A percentile compares a stretch with the other conserved stretches of the same genome.
phyloP scores from a whole-genome alignment of 2,888 invertebrate species.

The Leptothorax acervorum region DNA sequence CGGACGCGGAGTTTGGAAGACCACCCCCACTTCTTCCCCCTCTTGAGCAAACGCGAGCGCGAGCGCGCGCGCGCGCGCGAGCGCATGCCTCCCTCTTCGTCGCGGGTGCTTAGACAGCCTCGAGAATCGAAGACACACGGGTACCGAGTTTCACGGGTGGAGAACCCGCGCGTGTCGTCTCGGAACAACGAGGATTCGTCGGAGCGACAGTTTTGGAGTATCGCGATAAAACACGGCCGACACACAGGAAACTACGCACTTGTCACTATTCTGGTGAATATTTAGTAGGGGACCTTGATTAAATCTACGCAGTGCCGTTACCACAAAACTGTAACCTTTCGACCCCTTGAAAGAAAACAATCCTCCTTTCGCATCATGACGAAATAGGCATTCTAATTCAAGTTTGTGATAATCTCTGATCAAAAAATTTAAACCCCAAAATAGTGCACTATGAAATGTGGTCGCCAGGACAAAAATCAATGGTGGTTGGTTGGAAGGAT shows the following conservation, averaged over 20 bases:
- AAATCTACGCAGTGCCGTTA: conserved; percentile 18
- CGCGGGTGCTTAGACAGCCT: conserved; percentile 54
- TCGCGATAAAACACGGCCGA: conserved; percentile 15
- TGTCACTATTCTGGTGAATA: conserved; percentile 8
- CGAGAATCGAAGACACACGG: conserved; percentile 62
- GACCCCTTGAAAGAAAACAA: neutral
- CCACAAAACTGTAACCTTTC: neutral
- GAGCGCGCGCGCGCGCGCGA: conserved; percentile 30
- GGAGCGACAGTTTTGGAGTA: conserved; percentile 35
- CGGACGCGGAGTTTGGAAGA: conserved; percentile 64
- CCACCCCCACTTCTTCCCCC: conserved; percentile 73
- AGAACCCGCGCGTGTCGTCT: conserved; percentile 69
- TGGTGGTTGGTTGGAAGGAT: neutral
- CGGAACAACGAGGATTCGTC: conserved; percentile 18
- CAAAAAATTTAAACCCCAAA: neutral
- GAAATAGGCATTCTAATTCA: neutral
- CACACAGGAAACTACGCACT: neutral
- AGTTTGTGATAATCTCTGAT: neutral
- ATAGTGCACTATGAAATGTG: conserved; percentile 21
- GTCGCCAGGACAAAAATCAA: neutral
- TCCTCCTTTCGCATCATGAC: neutral
- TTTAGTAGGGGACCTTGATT: neutral
- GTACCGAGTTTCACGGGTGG: conserved; percentile 69
- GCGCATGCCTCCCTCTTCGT: conserved; percentile 42
- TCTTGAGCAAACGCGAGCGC: conserved; percentile 39